phyloP scores from a whole-genome alignment of 2,113 vertebrate genomes.

The Eubucco bourcierii region DNA sequence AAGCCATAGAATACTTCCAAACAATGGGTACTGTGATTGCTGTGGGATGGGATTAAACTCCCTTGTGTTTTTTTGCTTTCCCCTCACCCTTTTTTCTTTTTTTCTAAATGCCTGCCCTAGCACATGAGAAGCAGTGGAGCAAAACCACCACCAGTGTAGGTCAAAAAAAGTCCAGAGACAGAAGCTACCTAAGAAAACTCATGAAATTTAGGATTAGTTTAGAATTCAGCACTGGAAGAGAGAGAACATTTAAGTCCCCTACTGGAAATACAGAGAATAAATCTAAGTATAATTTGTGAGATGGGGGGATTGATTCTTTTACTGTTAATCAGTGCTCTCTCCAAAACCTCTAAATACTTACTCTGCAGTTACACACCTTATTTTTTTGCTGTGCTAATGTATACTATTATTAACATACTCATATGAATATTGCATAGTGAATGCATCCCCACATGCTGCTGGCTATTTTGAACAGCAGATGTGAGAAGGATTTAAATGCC shows the following conservation, averaged over 20 bases:
- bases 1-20: slow-evolving; percentile 26
- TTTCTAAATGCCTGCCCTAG: not conserved
- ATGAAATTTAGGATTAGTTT: not conserved
- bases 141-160: not conserved
- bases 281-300: not conserved
- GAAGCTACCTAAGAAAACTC: not conserved
- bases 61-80: not conserved
- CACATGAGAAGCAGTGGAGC: not conserved
- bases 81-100: not conserved
- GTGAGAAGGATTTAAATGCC: slow-evolving; percentile 55
- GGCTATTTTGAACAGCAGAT: slow-evolving; percentile 61
- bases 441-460: slow-evolving; percentile 5
- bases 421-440: slow-evolving; percentile 28
- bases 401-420: slow-evolving; percentile 29
- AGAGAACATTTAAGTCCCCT: not conserved
- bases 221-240: not conserved
- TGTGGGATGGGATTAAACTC: slow-evolving; percentile 24
- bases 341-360: not conserved
- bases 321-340: not conserved
- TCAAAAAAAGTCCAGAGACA: not conserved
- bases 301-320: not conserved
- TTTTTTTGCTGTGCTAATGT: not conserved
- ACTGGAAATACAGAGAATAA: not conserved
- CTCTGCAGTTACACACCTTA: not conserved
- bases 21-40: slow-evolving; percentile 9